Conservation (phyloP, 2,888 invertebrate species). For the Diachrysia chrysitis region DNA sequence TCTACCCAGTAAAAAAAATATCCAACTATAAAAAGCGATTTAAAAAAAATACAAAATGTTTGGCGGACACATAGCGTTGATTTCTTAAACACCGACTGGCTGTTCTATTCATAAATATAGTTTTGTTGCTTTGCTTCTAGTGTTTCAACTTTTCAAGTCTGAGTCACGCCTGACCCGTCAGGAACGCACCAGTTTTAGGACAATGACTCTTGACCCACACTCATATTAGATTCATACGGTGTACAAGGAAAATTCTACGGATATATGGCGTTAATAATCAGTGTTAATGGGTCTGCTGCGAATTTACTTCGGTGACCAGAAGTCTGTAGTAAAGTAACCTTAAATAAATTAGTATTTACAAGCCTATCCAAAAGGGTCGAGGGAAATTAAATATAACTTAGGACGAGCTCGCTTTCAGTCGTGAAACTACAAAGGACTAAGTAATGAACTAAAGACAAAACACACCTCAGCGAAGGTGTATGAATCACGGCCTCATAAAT, state of each 20-base stretch:
- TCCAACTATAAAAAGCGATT: no score
- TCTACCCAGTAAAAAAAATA: no score
- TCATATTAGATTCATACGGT: constrained; percentile 42
- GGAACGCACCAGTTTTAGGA: constrained; percentile 73
- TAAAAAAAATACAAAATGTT: no score
- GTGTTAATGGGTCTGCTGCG: constrained; percentile 16
- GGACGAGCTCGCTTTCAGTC: neutral
- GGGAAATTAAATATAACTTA: neutral
- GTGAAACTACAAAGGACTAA: constrained; percentile 1
- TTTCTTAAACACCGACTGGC: no score
- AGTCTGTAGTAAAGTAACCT: constrained; percentile 6
- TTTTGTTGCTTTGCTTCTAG: constrained; percentile 15
- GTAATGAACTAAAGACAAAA: no score
- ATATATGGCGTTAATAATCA: constrained; percentile 15
- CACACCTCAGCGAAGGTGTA: neutral
- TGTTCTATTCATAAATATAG: no score
- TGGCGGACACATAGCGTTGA: no score
- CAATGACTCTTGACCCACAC: constrained; percentile 72
- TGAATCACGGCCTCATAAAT: no score
- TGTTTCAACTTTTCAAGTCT: constrained; percentile 50
- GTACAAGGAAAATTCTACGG: constrained; percentile 21
- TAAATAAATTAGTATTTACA: neutral
- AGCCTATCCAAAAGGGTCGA: neutral
- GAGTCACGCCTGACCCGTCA: constrained; percentile 64
- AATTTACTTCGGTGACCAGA: neutral